phyloP scores from a whole-genome alignment of 1,140 invertebrate genomes.

The Ptiloglossa arizonensis region DNA sequence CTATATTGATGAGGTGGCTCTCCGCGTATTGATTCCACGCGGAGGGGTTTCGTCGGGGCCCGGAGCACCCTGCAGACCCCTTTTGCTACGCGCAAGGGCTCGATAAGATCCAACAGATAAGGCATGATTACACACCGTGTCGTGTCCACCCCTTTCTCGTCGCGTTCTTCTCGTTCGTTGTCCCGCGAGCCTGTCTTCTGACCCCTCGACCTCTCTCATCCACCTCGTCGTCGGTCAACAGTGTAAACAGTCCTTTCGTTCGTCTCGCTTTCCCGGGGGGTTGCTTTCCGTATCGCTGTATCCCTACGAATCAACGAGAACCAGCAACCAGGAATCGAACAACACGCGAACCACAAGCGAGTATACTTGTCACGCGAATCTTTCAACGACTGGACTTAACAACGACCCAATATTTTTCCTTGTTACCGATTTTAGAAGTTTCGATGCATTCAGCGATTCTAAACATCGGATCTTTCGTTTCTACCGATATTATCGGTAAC shows the following conservation, averaged over 20 bases:
- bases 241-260: not conserved
- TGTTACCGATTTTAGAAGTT: too few species aligned
- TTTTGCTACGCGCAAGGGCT: conserved; percentile 60
- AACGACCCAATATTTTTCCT: too few species aligned
- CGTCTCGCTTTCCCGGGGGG: not conserved
- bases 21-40: conserved; percentile 77
- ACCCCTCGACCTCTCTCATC: not conserved
- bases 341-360: too few species aligned
- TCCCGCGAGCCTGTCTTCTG: not conserved
- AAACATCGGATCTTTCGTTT: too few species aligned
- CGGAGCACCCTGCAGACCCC: conserved; percentile 64
- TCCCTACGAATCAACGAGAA: not conserved
- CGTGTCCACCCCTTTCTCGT: conserved; percentile 51
- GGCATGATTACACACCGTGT: conserved; percentile 76
- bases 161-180: not conserved
- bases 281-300: not conserved
- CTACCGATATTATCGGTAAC: too few species aligned
- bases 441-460: too few species aligned
- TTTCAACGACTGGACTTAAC: too few species aligned
- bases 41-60: conserved; percentile 49
- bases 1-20: conserved; percentile 69
- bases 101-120: conserved; percentile 77
- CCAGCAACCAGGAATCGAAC: too few species aligned
- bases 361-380: too few species aligned
- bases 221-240: not conserved